phyloP scores from a whole-genome alignment of 2,113 vertebrate species.

The Phalacrocorax brasilianus region DNA sequence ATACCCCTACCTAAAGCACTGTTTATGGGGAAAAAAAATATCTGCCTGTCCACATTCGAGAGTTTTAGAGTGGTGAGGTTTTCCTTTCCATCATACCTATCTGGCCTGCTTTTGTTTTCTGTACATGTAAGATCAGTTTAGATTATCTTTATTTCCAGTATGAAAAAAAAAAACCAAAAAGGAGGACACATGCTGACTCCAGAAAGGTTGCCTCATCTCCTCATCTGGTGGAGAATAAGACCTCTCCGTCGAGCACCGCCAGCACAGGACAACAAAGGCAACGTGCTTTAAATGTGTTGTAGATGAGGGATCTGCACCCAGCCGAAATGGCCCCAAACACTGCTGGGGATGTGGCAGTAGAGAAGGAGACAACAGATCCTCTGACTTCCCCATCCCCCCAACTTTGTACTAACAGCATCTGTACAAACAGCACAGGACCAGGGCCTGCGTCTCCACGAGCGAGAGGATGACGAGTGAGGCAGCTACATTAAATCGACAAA shows the following conservation, averaged over 20 bases:
- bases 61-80: background rate
- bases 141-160: background rate
- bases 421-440: background rate
- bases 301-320: background rate
- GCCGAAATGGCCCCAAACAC: background rate
- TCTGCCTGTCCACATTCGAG: background rate
- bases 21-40: background rate
- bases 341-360: background rate
- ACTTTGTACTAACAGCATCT: background rate
- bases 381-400: background rate
- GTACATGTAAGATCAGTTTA: background rate
- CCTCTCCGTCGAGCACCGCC: background rate
- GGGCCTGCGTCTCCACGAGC: fast-evolving
- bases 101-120: background rate
- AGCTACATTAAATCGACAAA: background rate
- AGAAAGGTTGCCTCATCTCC: background rate
- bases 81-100: background rate
- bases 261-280: background rate
- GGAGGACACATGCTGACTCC: background rate
- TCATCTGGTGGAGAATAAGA: background rate
- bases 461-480: background rate
- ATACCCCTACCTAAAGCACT: slow-evolving; percentile 2
- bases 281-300: fast-evolving
- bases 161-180: background rate
- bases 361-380: background rate